phyloP scores from a whole-genome alignment of 2,113 vertebrate genomes.

The Melanerpes aurifrons region DNA sequence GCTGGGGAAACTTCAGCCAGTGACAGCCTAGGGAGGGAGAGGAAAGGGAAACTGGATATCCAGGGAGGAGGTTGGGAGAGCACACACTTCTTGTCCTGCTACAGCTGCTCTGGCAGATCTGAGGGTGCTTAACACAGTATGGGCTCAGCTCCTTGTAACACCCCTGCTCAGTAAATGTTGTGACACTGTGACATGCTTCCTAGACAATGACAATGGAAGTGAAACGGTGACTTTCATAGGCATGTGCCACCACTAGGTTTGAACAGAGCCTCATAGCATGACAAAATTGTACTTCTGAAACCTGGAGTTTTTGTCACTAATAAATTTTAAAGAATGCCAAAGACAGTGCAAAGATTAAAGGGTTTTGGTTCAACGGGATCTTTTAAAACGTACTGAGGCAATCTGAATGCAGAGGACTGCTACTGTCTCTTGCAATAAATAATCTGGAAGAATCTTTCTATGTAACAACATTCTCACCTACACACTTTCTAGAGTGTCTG shows the following conservation, averaged over 20 bases:
- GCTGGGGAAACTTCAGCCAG: neutral
- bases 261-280: neutral
- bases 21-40: neutral
- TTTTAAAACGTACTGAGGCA: neutral
- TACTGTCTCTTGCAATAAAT: neutral
- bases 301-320: neutral
- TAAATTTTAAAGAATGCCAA: neutral
- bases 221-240: neutral
- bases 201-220: neutral
- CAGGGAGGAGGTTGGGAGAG: neutral
- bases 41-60: fast-evolving
- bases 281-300: neutral
- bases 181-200: neutral
- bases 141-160: neutral
- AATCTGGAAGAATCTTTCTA: conserved; percentile 21
- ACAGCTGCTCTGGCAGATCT: neutral
- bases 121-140: fast-evolving
- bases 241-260: neutral
- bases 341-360: neutral
- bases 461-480: conserved; percentile 24
- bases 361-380: neutral
- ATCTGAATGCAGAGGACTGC: neutral
- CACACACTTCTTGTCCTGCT: neutral
- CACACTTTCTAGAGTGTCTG: neutral
- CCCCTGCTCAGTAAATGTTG: no score